Evolutionary conservation across 2,113 vertebrate species (phyloP).

Genomic region (Zosterops borbonicus): DNA sequence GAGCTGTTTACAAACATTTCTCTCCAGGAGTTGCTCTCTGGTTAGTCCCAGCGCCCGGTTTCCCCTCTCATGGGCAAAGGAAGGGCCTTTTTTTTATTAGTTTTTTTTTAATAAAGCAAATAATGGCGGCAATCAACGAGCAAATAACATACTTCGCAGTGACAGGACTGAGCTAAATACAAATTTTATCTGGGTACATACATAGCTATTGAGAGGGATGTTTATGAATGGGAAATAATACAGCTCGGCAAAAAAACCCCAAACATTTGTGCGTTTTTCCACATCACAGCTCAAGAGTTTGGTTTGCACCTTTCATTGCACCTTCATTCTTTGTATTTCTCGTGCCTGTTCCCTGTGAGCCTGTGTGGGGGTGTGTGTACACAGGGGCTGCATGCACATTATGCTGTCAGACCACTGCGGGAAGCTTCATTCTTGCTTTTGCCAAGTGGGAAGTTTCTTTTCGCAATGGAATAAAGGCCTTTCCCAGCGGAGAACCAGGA

Average conservation of each 20-base stretch:
- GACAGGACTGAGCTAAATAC: constrained; percentile 58
- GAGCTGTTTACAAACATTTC: neutral
- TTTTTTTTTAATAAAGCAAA: neutral
- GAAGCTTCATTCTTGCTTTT: constrained; percentile 36
- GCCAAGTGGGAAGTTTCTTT: constrained; percentile 35
- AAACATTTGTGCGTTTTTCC: neutral
- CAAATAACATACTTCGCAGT: neutral
- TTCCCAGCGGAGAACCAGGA: neutral
- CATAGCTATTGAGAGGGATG: constrained; percentile 46
- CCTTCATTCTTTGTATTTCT: constrained; percentile 6
- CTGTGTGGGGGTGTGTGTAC: neutral
- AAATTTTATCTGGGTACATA: neutral
- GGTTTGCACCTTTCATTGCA: constrained; percentile 2
- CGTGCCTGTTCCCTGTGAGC: neutral
- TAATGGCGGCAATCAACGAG: neutral
- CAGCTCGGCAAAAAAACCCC: neutral
- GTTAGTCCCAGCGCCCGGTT: neutral
- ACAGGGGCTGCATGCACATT: constrained; percentile 12
- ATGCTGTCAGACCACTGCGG: constrained; percentile 21
- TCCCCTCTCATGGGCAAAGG: neutral
- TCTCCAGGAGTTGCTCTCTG: neutral
- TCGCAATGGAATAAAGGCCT: neutral
- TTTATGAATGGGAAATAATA: constrained; percentile 48
- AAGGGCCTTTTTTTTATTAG: neutral
- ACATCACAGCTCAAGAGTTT: neutral